These are phyloP conservation scores for Scolopax bukidnonensis DNA, from an alignment of 2,797 vertebrate genomes.

Conservation along the genomic window DNA sequence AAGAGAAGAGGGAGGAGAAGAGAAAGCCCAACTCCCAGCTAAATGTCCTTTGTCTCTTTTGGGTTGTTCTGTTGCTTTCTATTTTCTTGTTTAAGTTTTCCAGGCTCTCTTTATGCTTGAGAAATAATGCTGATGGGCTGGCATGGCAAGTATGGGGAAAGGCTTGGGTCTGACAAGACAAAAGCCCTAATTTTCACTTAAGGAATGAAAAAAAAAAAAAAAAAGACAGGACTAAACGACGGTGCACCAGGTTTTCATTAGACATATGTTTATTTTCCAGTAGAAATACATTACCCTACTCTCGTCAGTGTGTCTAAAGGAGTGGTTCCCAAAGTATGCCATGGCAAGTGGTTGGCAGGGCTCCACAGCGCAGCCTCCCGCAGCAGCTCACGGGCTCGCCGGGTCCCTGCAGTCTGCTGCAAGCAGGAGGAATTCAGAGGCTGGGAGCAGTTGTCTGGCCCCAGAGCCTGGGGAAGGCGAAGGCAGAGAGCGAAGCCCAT, in stretches of 20 bases:
- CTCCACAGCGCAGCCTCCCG: background rate
- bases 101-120: constrained; percentile 9
- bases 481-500: background rate
- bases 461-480: background rate
- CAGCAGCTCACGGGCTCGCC: background rate
- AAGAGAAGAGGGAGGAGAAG: background rate
- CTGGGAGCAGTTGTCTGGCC: background rate
- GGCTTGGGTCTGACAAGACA: constrained; percentile 10
- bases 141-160: background rate
- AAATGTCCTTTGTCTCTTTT: background rate
- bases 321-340: background rate
- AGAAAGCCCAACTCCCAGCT: background rate
- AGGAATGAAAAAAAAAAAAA: background rate
- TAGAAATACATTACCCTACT: constrained; percentile 31
- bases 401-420: background rate
- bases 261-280: constrained; percentile 41
- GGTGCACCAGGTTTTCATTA: constrained; percentile 36
- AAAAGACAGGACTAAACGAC: fast-evolving
- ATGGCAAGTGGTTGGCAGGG: constrained; percentile 29
- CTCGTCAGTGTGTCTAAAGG: background rate
- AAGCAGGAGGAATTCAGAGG: background rate
- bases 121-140: background rate
- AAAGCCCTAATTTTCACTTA: constrained; percentile 23
- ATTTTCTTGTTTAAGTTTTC: background rate
- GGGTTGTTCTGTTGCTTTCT: background rate